phyloP scores from a whole-genome alignment of 2,113 vertebrate genomes.

The Glaucomys volans region DNA sequence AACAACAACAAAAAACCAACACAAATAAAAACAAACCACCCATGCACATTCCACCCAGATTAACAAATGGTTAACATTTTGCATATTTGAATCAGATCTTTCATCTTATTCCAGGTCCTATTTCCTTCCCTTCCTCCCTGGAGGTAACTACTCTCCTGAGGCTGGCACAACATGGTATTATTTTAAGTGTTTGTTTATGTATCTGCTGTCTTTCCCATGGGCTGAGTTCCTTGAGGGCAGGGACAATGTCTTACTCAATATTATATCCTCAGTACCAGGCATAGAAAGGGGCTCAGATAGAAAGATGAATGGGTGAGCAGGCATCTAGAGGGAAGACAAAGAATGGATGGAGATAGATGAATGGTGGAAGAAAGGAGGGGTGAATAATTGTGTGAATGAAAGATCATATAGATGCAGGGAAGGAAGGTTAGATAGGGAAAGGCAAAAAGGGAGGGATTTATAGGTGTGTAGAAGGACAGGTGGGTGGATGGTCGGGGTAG shows the following conservation, averaged over 20 bases:
- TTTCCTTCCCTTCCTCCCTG: background rate
- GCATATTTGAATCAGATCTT: constrained; percentile 7
- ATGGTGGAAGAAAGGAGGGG: background rate
- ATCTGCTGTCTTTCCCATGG: constrained; percentile 16
- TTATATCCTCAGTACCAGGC: background rate
- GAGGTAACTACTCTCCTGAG: constrained; percentile 25
- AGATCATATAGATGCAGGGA: background rate
- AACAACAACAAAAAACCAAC: no score
- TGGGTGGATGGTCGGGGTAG: background rate
- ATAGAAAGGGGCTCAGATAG: background rate
- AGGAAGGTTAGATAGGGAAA: background rate
- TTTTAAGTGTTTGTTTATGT: background rate
- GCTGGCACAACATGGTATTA: background rate
- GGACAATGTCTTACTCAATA: background rate
- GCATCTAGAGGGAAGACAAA: background rate
- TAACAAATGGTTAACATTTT: constrained; percentile 1
- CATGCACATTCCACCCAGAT: background rate
- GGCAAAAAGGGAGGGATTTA: background rate
- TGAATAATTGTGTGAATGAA: background rate
- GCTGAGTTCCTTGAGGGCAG: background rate
- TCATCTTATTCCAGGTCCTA: constrained; percentile 43
- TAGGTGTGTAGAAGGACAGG: background rate
- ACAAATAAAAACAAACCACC: background rate
- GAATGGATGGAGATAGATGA: background rate
- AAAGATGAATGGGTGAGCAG: background rate